These are phyloP conservation scores for Acanthosepion lycidas DNA, from an alignment of 2,888 invertebrate species.

Conservation along the genomic window DNA sequence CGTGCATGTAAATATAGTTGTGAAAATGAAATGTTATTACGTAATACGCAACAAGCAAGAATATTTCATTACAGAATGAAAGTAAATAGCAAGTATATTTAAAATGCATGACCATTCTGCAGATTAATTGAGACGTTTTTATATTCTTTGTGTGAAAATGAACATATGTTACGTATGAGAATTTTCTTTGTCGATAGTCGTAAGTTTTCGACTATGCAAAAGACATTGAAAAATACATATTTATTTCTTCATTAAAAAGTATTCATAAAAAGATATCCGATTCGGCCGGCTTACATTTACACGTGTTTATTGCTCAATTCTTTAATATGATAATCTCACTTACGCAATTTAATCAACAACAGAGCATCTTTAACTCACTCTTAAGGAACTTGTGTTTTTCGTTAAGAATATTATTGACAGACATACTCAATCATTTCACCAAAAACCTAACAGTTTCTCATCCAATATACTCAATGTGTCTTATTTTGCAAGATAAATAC, in stretches of 20 bases:
- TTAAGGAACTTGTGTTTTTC: not conserved
- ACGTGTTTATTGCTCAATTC: not conserved
- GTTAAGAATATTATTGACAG: too few species aligned
- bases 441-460: too few species aligned
- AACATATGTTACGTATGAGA: not conserved
- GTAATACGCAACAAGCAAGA: not conserved
- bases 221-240: not conserved
- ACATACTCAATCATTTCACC: not conserved
- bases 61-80: not conserved
- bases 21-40: not conserved
- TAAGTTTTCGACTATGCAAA: not conserved
- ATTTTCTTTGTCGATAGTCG: not conserved
- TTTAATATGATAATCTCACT: not conserved
- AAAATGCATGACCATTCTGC: not conserved
- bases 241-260: not conserved
- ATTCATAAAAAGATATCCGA: not conserved
- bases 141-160: not conserved
- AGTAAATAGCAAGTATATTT: not conserved
- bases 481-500: too few species aligned
- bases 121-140: not conserved
- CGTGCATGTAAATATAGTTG: not conserved
- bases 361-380: not conserved
- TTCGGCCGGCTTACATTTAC: not conserved
- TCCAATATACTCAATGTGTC: too few species aligned
- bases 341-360: not conserved